These are phyloP conservation scores for Hedychridium roseum DNA, from an alignment of 2,888 invertebrate genomes.

Conservation along the genomic window DNA sequence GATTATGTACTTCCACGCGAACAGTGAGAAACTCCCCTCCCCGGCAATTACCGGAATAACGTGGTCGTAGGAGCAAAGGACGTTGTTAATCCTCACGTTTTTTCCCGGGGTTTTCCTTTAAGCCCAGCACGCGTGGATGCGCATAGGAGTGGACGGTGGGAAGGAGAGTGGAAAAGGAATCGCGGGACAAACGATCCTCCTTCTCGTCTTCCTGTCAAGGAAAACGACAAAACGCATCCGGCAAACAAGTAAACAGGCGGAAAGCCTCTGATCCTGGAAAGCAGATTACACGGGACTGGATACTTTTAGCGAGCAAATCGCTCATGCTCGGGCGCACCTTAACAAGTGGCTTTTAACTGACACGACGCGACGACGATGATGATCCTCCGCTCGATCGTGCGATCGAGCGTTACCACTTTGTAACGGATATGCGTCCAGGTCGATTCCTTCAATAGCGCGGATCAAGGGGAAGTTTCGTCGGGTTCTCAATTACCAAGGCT, in stretches of 20 bases:
- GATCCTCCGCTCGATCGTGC: constrained; percentile 35
- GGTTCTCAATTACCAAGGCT: constrained; percentile 4
- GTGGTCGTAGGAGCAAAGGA: constrained; percentile 6
- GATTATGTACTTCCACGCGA: too few species aligned
- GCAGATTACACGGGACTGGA: constrained; percentile 53
- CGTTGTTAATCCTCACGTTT: not conserved
- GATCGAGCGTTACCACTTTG: constrained; percentile 36
- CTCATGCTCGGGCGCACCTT: constrained; percentile 56
- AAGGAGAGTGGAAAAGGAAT: too few species aligned
- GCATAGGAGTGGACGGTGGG: not conserved
- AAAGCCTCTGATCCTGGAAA: constrained; percentile 51
- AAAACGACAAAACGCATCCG: too few species aligned
- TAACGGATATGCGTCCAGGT: constrained; percentile 28
- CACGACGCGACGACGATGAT: constrained; percentile 23
- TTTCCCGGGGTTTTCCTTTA: constrained; percentile 12
- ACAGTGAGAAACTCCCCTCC: too few species aligned
- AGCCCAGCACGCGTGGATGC: constrained; percentile 22
- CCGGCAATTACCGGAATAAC: too few species aligned
- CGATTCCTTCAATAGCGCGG: constrained; percentile 19
- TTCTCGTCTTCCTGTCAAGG: constrained; percentile 7
- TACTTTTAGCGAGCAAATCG: constrained; percentile 55
- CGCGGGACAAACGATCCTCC: constrained; percentile 17
- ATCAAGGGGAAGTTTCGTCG: constrained; percentile 2
- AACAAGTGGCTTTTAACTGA: constrained; percentile 59
- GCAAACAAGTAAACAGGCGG: constrained; percentile 29